Percentiles rank a stretch among this genome's conserved stretches.
These are phyloP conservation scores for Sanderia malayensis DNA, from an alignment of 30 jellyfish, hydroid and myxozoan genomes.

Conservation along the genomic window DNA sequence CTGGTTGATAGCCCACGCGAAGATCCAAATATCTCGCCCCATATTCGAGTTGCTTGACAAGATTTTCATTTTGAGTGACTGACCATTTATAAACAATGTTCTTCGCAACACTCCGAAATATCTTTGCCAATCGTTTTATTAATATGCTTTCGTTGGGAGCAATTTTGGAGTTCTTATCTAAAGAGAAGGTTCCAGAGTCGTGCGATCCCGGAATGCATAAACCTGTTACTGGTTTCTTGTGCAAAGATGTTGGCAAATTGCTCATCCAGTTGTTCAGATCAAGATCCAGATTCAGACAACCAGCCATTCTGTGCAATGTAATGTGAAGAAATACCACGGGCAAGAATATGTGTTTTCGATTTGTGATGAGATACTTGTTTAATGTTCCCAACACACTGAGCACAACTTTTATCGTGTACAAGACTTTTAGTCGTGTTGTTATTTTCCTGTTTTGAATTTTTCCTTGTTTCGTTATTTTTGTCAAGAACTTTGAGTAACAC, in stretches of 20 bases:
- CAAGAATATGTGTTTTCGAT: too few relatives aligned
- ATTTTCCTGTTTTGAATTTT: too few relatives aligned
- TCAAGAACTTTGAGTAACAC: too few relatives aligned
- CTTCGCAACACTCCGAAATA: constrained; percentile 67
- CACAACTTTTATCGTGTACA: too few relatives aligned
- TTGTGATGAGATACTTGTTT: too few relatives aligned
- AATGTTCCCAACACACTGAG: too few relatives aligned
- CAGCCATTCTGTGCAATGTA: too few relatives aligned
- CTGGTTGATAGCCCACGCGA: constrained; percentile 59
- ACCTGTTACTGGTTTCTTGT: constrained; percentile 35
- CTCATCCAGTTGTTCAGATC: constrained; percentile 78
- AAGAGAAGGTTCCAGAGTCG: constrained; percentile 79
- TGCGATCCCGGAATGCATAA: constrained; percentile 94
- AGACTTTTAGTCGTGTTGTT: too few relatives aligned
- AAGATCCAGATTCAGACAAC: neutral
- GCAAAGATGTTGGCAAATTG: constrained; percentile 47
- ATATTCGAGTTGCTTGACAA: constrained; percentile 38
- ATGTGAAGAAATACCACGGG: too few relatives aligned
- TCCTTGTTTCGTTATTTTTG: too few relatives aligned
- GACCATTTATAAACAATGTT: constrained; percentile 73
- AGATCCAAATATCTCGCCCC: constrained; percentile 82
- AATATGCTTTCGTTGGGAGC: constrained; percentile 69
- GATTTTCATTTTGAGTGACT: constrained; percentile 47
- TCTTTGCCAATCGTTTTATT: constrained; percentile 27
- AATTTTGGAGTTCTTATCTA: constrained; percentile 63